Conservation (phyloP, 1,140 invertebrate genomes). For the Papilio aristodemus region DNA sequence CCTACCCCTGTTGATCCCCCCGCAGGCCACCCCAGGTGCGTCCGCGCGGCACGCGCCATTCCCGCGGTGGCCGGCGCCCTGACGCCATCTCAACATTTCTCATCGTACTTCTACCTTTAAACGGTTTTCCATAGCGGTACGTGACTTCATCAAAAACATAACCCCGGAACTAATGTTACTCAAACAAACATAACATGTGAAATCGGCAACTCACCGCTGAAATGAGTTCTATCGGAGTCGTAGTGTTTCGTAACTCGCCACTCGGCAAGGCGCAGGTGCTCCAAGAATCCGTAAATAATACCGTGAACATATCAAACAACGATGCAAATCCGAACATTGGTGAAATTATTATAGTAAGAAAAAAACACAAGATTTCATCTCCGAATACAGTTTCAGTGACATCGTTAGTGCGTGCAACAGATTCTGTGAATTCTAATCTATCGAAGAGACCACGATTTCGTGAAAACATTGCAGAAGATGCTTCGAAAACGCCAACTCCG, state of each 20-base stretch:
- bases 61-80: slow-evolving; percentile 69
- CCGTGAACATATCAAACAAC: slow-evolving; percentile 72
- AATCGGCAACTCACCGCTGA: slow-evolving; percentile 58
- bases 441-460: slow-evolving; percentile 58
- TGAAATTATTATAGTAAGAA: slow-evolving; percentile 75
- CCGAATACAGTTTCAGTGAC: slow-evolving; percentile 69
- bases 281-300: slow-evolving; percentile 78
- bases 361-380: slow-evolving; percentile 66
- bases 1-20: slow-evolving; percentile 79
- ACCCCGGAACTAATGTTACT: slow-evolving; percentile 51
- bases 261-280: slow-evolving; percentile 73
- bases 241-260: slow-evolving; percentile 72
- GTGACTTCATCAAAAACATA: slow-evolving; percentile 47
- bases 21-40: slow-evolving; percentile 76
- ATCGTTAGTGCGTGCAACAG: slow-evolving; percentile 64
- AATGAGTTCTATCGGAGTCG: slow-evolving; percentile 75
- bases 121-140: slow-evolving; percentile 52
- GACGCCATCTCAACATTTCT: slow-evolving; percentile 65
- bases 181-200: slow-evolving; percentile 71
- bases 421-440: slow-evolving; percentile 44
- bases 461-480: slow-evolving; percentile 58
- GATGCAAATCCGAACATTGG: slow-evolving; percentile 59
- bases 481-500: slow-evolving; percentile 82
- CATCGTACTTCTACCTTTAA: slow-evolving; percentile 40
- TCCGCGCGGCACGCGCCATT: slow-evolving; percentile 76